Base-by-base conservation (phyloP, 1,140 invertebrate genomes). In the Drosophila kepulauana region DNA sequence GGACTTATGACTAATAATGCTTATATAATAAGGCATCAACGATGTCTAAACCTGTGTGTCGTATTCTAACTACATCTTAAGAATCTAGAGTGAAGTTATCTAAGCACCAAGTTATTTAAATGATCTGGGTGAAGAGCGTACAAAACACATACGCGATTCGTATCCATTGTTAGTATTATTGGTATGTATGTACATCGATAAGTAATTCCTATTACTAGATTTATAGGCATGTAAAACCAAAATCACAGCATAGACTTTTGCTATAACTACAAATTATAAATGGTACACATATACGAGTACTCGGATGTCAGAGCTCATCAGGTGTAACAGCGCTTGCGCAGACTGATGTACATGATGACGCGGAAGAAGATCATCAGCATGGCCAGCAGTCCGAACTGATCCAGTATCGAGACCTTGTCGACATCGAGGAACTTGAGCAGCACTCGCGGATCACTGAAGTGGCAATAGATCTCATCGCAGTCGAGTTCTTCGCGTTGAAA, bases 381-480 rank as follows among this genome's bases (percentile, higher is more conserved):
- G 8, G 94, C 64, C 81, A 95, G 93, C n/a, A 93, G 81, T 0
- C 87, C 75, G 15, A 95, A 93, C 92, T 94, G 94, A 35, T 93
- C 82, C 89, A 93, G 93, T 7, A 95, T 93, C 0, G 94, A 94
- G 7, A 87, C 93, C 6, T 93, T 93, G 11, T 94, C 93, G 8
- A 95, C 93, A 65, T 94, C 94, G 1, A 95, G 77, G 75, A 94
- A 95, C 67, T 93, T 93, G 0, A 94, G 67, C n/a, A 95, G 62
- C 0, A 94, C 94, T 38, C 94, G 93, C 1, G 94, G 94, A 89
- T 95, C 94, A 33, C 93, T 93, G 69, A 94, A 95, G 78, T 95
- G 94, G 62, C 94, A 95, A 73, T 95, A 95, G 10, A 94, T 92
- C 1, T 95, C 94, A 30, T 93, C 78, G 75, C 95, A 95, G 28